Conservation (phyloP, 2,888 invertebrate genomes). For the Diaprepes abbreviatus region DNA sequence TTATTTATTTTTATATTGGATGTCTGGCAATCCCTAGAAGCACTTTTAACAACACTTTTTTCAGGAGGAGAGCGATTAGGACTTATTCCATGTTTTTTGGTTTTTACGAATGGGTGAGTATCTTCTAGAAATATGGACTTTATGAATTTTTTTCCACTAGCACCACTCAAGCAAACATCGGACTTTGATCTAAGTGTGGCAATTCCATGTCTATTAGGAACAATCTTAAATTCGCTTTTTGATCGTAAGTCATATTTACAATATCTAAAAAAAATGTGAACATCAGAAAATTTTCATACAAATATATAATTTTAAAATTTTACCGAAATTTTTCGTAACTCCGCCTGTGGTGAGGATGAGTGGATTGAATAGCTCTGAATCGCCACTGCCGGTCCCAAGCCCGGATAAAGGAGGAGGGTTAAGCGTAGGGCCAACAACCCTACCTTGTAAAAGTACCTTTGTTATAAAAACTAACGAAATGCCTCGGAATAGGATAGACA, state of each 20-base stretch:
- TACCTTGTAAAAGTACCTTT: too few relatives aligned
- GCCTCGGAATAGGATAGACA: too few relatives aligned
- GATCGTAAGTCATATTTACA: constrained; percentile 5
- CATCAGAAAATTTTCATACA: too few relatives aligned
- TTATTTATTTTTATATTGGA: not conserved
- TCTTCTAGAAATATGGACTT: constrained; percentile 27
- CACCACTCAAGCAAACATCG: constrained; percentile 16
- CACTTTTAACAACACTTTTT: not conserved
- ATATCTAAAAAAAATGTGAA: constrained; percentile 12
- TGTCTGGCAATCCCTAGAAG: constrained; percentile 24
- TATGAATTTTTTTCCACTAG: constrained; percentile 20
- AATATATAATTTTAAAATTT: too few relatives aligned
- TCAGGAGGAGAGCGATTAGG: not conserved
- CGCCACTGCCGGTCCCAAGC: too few relatives aligned
- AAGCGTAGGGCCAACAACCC: too few relatives aligned
- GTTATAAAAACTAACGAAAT: too few relatives aligned
- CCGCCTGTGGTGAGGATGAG: too few relatives aligned
- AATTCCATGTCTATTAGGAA: not conserved
- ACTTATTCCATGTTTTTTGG: not conserved
- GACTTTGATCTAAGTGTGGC: constrained; percentile 30
- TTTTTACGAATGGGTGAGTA: not conserved
- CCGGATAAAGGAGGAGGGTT: too few relatives aligned
- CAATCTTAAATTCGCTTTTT: constrained; percentile 16
- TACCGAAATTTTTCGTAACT: too few relatives aligned
- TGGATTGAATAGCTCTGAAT: too few relatives aligned